Base-by-base conservation (phyloP, 2,797 vertebrate species). In the Lacerta bilineata region DNA sequence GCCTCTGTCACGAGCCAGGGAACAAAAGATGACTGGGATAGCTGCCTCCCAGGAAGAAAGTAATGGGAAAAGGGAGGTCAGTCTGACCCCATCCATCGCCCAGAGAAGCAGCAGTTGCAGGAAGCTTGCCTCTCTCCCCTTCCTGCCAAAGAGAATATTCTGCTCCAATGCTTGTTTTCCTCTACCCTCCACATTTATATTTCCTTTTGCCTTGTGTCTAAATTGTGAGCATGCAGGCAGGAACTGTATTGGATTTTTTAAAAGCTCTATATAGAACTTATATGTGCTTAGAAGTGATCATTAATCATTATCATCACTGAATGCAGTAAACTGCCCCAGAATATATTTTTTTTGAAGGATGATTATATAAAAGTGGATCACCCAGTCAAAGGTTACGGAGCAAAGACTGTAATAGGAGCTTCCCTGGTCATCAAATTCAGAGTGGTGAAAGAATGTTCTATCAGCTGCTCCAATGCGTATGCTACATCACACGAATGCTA, bases 391-490 rank as follows among this genome's bases (percentile, higher is more conserved):
- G 7, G 9, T 41, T 86, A 46, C 27, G 9, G 20, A 86, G 64
- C 64, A 69, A 50, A 50, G 43, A 55, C 7, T 86, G 85, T 69
- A 86, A 79, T 8, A 33, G n/a, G 64, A 79, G 39, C 17, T 68
- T 25, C 29, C 61, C 43, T 13, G 10, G 8, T 25, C 41, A 46
- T 39, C 50, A 61, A 74, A 50, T n/a, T 43, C 25, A 79, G 7
- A 23, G 41, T 69, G 64, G 15, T 86, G 43, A 86, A 78, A 79
- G 29, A 79, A 36, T 71, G 85, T 86, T 86, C 76, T 79, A 86
- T 69, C 76, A 86, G 75, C 85, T 69, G 85, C 8, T 20, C 3
- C 9, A 41, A 29, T 79, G 20, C 7, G 46, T 25, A 39, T 69
- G 76, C 29, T 33, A 69, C 29, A 79, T 55, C 29, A 78, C 10